phyloP scores from a whole-genome alignment of 1,140 invertebrate species.

The Chrysomallon squamiferum region DNA sequence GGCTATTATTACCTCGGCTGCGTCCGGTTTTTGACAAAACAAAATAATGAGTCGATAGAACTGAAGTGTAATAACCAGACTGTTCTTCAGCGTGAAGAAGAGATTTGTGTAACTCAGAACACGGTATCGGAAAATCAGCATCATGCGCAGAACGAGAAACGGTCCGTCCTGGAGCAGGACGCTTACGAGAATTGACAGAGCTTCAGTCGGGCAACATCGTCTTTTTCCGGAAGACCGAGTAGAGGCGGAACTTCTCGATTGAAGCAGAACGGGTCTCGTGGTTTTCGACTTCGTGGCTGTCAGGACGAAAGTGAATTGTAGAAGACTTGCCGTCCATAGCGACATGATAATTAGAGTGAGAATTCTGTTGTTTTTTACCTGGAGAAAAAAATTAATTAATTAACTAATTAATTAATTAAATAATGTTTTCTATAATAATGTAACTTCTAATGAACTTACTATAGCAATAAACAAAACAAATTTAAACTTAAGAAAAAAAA shows the following conservation, averaged over 20 bases:
- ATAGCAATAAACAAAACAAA: too few relatives aligned
- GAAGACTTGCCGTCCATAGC: conserved; percentile 77
- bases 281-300: conserved; percentile 77
- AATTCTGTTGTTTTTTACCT: conserved; percentile 34
- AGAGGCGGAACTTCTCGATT: conserved; percentile 5
- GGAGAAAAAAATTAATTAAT: conserved; percentile 20
- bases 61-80: conserved; percentile 77
- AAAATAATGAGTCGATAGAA: conserved; percentile 42
- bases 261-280: conserved; percentile 8
- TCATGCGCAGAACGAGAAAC: conserved; percentile 80
- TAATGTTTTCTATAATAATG: too few relatives aligned
- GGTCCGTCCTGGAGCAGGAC: conserved; percentile 74
- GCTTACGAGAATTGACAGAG: conserved; percentile 72
- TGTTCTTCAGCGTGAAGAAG: conserved; percentile 89
- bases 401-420: too few relatives aligned
- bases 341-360: conserved; percentile 37
- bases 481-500: too few relatives aligned
- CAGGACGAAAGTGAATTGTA: conserved; percentile 87
- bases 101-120: conserved; percentile 89
- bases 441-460: too few relatives aligned
- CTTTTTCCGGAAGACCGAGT: conserved; percentile 5
- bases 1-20: background rate
- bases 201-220: conserved; percentile 45
- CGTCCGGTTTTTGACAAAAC: conserved; percentile 14
- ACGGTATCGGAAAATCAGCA: conserved; percentile 82